A percentile compares a stretch with the other conserved stretches of the same genome.
Conservation (phyloP, 2,888 invertebrate genomes). For the Rhagophthalmus giganteus region DNA sequence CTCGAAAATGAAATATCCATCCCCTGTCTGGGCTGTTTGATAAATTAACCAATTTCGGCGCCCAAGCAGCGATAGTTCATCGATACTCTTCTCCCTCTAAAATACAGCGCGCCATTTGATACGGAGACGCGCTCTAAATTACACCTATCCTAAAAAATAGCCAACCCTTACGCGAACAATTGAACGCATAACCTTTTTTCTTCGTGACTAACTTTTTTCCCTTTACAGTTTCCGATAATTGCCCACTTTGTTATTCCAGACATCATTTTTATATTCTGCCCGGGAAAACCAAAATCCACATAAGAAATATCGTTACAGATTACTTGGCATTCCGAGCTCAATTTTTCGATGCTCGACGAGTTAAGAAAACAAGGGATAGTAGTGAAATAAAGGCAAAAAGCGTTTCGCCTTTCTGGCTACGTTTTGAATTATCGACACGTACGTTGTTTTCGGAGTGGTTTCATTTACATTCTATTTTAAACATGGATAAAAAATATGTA, state of each 20-base stretch:
- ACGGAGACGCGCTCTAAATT: conserved; percentile 22
- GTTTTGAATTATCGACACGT: background rate
- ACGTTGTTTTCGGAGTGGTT: no score
- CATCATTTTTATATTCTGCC: background rate
- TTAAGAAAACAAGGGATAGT: background rate
- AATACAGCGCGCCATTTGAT: conserved; percentile 25
- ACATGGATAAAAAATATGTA: no score
- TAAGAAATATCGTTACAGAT: background rate
- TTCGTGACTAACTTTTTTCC: background rate
- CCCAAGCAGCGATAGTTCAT: conserved; percentile 26
- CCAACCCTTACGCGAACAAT: conserved; percentile 22
- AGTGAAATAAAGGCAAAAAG: background rate
- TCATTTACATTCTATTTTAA: no score
- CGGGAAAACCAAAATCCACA: background rate
- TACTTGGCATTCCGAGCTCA: background rate
- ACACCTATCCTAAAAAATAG: conserved; percentile 21
- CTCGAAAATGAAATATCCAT: conserved; percentile 35
- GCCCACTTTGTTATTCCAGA: background rate
- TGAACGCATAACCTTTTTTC: conserved; percentile 5
- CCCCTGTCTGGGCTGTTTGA: conserved; percentile 32
- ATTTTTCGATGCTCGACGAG: background rate
- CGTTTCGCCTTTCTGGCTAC: background rate
- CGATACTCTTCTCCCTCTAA: conserved; percentile 19
- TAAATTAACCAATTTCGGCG: conserved; percentile 37
- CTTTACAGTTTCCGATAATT: background rate